Base-by-base conservation (phyloP, 2,888 invertebrate genomes). In the Platyscelio sp. region DNA sequence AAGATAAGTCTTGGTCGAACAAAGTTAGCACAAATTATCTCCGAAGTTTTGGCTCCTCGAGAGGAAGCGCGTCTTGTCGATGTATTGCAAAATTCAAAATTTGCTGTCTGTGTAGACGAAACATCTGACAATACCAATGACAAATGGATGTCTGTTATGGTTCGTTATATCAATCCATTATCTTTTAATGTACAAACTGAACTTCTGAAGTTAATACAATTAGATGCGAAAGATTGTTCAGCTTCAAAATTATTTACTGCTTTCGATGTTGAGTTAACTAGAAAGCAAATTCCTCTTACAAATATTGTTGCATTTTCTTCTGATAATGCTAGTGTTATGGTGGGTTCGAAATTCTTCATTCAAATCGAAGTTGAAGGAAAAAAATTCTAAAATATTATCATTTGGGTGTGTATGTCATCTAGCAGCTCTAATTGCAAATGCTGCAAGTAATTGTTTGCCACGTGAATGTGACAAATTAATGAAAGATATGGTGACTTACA, bases 121-220 rank as follows among this genome's bases (percentile, higher is more conserved):
- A 71, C 54, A 1, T 54, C 79, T 3, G 79, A 79, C 24, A 51
- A 51, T 13, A 79, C 71, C 3, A 79, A 79, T 33, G 43, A 71
- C 7, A 79, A 79, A 56, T 79, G 54, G 71, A 24, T 71, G 38
- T 6, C 63, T 7, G 2, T 71, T 1, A n/a, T 71, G 13, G 79
- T 56, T 1, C 49, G 63, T 9, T 71, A 22, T n/a, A 20, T 78
- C n/a, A 29, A 78, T 1, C 51, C 54, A n/a, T 4, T 11, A 15
- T 22, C 43, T 38, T 56, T 56, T 0, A 0, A 13, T 3, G n/a
- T 38, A 1, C 22, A n/a, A 6, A n/a, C 15, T 1, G 43, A 75
- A 38, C 58, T 70, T 22, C 13, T 70, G 3, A 22, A 78, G 18
- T 3, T 78, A 1, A 51, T 78, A 7, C 11, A 70, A 22, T 29